phyloP scores from a whole-genome alignment of 2,888 invertebrate species.

The Hecatera dysodea region DNA sequence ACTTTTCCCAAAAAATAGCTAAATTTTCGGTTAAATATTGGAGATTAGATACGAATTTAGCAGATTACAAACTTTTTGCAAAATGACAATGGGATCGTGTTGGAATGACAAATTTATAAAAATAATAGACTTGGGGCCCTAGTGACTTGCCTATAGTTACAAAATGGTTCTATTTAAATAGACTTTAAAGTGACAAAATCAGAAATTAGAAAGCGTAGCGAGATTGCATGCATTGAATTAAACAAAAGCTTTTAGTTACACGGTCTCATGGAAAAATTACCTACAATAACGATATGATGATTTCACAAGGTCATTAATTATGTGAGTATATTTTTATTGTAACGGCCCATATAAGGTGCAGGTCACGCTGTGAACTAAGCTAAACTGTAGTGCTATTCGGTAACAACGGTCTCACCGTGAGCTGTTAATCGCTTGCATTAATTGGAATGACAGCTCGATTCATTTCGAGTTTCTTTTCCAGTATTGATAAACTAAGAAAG shows the following conservation, averaged over 20 bases:
- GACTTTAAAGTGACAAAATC: neutral
- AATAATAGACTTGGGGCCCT: too few species aligned
- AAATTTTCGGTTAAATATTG: too few species aligned
- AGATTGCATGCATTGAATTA: slow-evolving; percentile 3
- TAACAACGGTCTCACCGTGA: too few species aligned
- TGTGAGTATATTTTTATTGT: neutral
- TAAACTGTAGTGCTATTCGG: neutral
- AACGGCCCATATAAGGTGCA: neutral
- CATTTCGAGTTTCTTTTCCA: too few species aligned
- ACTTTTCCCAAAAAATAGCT: too few species aligned
- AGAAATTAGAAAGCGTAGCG: slow-evolving; percentile 41
- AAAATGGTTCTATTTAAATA: neutral
- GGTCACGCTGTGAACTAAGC: neutral
- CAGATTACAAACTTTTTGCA: too few species aligned
- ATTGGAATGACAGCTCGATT: neutral
- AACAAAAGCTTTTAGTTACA: slow-evolving; percentile 39
- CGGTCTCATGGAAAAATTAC: slow-evolving; percentile 11
- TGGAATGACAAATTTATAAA: too few species aligned
- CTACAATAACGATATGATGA: slow-evolving; percentile 20
- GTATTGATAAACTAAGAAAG: too few species aligned
- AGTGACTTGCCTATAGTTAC: neutral
- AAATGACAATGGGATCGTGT: too few species aligned
- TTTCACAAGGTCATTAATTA: neutral
- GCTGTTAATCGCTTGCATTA: too few species aligned
- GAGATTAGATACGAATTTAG: too few species aligned